Base-by-base conservation (phyloP, 2,797 vertebrate species). In the Phalloptychus januarius region DNA sequence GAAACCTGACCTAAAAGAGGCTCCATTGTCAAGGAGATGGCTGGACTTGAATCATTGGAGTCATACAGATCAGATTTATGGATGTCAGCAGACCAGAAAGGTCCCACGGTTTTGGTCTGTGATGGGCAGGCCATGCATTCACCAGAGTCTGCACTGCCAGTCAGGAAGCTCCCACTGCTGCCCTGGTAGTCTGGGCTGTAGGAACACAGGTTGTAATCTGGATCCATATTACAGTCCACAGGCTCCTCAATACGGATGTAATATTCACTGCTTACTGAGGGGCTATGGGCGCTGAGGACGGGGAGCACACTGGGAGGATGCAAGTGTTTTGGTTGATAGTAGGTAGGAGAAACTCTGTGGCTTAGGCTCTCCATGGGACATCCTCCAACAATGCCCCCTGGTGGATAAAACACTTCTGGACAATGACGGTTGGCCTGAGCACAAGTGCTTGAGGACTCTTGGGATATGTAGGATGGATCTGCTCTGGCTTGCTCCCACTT, bases 241-340 rank as follows among this genome's bases (percentile, higher is more conserved):
- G 96, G 96, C 75, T 98, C 98, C 87, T 99, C 98, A 3, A 99
- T 97, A 86, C 97, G 97, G 88, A 99, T 98, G 89, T 97, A 99
- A 87, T 98, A 99, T 86, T 99, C 98, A 0, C 96, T 97, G 88
- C 95, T 92, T 0, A 98, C 89, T 0, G 98, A 98, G 20, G 98
- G 98, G 90, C 98, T 99, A 79, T 96, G 97, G 5, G 97, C 97
- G 0, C 97, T 97, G 76, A 99, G 94, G 74, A 99, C 97, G 0
- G 98, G 98, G 67, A 99, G 96, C 81, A 98, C 95, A 0, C 95
- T 96, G 0, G 97, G 96, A 0, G 95, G 94, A 0, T 96, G 96
- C 10, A 97, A 86, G 72, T 95, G 94, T 80, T 97, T 96, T 45
- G 96, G 88, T 86, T 97, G 96, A 20, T 96, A 98, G 93, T 96